Evolutionary conservation across 2,797 vertebrate genomes (phyloP).

Genomic region (Chelmon rostratus): DNA sequence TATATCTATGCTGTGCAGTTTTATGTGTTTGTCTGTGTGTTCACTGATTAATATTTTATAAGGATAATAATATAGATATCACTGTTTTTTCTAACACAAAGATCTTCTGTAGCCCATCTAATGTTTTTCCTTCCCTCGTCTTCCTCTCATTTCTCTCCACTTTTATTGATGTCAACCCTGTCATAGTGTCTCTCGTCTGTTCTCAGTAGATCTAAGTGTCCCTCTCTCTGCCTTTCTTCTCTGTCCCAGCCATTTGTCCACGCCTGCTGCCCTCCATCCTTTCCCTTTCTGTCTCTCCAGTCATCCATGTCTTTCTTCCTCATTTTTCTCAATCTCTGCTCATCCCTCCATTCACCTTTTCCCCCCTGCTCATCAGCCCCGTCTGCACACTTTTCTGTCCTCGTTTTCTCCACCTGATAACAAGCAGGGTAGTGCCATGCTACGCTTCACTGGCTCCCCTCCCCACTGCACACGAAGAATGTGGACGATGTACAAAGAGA

Average conservation of each 20-base stretch:
- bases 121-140: constrained; percentile 1
- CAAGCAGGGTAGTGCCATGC: constrained; percentile 57
- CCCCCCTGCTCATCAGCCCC: constrained; percentile 15
- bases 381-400: constrained; percentile 52
- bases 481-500: constrained; percentile 38
- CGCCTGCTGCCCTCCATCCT: constrained; percentile 23
- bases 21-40: constrained; percentile 7
- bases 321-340: constrained; percentile 55
- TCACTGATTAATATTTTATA: constrained; percentile 30
- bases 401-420: constrained; percentile 68
- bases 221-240: constrained; percentile 39
- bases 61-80: constrained; percentile 33
- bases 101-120: constrained; percentile 17
- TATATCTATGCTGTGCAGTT: background rate
- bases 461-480: constrained; percentile 56
- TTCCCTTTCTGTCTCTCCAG: constrained; percentile 57
- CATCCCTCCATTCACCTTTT: constrained; percentile 47
- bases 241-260: constrained; percentile 43
- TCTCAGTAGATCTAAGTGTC: constrained; percentile 51
- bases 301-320: constrained; percentile 46
- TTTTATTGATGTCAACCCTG: constrained; percentile 23
- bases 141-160: constrained; percentile 21
- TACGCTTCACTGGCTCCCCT: constrained; percentile 46
- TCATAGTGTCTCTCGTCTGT: constrained; percentile 31
- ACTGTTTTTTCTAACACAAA: constrained; percentile 22